Evolutionary conservation across 2,113 vertebrate species (phyloP).

Genomic region (Megaceryle torquata): DNA sequence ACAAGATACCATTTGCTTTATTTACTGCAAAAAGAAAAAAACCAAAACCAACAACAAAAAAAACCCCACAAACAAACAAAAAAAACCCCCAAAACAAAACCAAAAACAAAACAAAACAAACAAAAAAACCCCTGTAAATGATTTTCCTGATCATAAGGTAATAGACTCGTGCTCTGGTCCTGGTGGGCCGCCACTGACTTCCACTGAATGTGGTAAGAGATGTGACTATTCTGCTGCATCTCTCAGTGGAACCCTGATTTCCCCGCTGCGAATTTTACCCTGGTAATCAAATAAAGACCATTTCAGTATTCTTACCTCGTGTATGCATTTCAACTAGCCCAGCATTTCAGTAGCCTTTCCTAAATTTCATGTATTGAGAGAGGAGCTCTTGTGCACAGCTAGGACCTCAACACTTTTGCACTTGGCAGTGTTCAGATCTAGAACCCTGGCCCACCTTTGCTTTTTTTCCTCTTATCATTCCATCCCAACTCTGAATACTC

Average conservation of each 20-base stretch:
- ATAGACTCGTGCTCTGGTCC: neutral
- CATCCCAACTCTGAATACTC: neutral
- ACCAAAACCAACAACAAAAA: too few species aligned
- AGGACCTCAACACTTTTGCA: neutral
- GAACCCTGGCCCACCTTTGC: neutral
- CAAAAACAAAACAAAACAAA: too few species aligned
- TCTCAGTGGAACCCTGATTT: neutral
- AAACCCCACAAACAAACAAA: too few species aligned
- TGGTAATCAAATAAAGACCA: neutral
- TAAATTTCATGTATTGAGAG: neutral
- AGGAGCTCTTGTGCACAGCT: neutral
- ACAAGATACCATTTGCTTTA: neutral
- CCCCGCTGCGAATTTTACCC: neutral
- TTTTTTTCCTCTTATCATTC: neutral
- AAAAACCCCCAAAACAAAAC: too few species aligned
- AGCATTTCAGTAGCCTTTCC: neutral
- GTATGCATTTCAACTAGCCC: neutral
- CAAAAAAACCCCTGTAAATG: too few species aligned
- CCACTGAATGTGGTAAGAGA: neutral
- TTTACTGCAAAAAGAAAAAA: neutral
- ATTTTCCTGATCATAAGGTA: neutral
- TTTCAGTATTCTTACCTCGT: neutral
- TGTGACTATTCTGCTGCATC: neutral
- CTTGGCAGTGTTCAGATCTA: neutral
- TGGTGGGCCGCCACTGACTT: neutral